Base-by-base conservation (phyloP, 2,888 invertebrate genomes). In the Lycophotia porphyrea region DNA sequence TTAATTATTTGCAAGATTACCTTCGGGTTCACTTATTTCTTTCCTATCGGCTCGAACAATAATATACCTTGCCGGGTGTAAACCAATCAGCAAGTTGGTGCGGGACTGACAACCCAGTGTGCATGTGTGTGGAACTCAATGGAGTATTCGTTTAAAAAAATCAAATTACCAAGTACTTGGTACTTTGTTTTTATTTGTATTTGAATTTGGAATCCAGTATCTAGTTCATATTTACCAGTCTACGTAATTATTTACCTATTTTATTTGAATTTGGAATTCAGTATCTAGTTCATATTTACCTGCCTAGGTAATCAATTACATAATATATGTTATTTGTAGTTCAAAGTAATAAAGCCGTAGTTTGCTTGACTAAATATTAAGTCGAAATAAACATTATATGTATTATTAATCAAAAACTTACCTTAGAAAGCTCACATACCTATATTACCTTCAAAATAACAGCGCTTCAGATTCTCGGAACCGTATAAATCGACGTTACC, bases 401-500 rank as follows among this genome's bases (percentile, higher is more conserved):
- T 47, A 24, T 9, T 18, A 31, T 31, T n/a, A 9, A n/a, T 18
- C 36, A 58, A 65, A 49, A 71, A 13, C n/a, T 27, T 13, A 68
- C 11, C 7, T n/a, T n/a, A n/a, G 2, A 27, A 44, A n/a, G 24
- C 52, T 27, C 36, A 2, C 31, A 4, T 4, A 31, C 15, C 15
- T 39, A 49, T 42, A 24, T 34, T 0, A 47, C 44, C 36, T 18
- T 34, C 7, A 2, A 55, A 36, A 44, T 31, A n/a, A 5, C 5
- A 55, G 21, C 0, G 67, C 5, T 18, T 39, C 24, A 31, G 31
- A 34, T 36, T 80, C 36, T 24, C 18, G n/a, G 5, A 47, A 64
- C 34, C 11, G 11, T 58, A 75, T 81, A 77, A 81, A 64, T 78
- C 8, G 39, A 79, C 52, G 76, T 5, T 44, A 66, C n/a, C 4